phyloP scores from a whole-genome alignment of 2,113 vertebrate genomes.

The Phylloscopus trochilus region DNA sequence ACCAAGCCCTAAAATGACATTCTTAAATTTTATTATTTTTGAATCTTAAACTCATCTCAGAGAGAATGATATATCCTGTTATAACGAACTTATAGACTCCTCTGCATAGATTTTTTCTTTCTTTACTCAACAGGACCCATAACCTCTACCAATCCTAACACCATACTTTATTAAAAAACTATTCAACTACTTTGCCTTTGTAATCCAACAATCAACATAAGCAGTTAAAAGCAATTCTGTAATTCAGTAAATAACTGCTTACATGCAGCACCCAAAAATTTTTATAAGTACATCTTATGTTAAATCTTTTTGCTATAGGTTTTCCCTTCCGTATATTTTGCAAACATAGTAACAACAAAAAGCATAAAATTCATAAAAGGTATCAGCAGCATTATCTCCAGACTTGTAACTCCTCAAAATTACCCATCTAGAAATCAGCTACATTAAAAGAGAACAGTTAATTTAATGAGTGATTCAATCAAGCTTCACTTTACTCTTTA shows the following conservation, averaged over 20 bases:
- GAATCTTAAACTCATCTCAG: background rate
- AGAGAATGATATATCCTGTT: background rate
- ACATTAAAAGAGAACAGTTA: background rate
- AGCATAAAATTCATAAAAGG: background rate
- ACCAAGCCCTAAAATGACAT: background rate
- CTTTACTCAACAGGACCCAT: background rate
- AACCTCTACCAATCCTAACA: background rate
- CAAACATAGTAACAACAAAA: background rate
- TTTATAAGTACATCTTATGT: background rate
- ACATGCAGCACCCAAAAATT: background rate
- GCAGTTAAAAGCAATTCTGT: background rate
- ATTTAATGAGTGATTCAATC: background rate
- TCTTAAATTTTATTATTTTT: background rate
- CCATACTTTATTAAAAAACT: background rate
- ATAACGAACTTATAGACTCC: background rate
- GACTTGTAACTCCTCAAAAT: background rate
- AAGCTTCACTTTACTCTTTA: background rate
- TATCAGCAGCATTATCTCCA: background rate
- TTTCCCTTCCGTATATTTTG: background rate
- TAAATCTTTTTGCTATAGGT: background rate
- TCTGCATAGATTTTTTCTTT: background rate
- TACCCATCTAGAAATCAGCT: background rate
- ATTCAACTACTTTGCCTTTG: background rate
- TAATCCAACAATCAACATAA: background rate
- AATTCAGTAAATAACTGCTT: background rate